Percentiles rank a stretch among this genome's conserved stretches.
Evolutionary conservation across 2,888 invertebrate genomes (phyloP).

Genomic region (Dendrolimus pini): DNA sequence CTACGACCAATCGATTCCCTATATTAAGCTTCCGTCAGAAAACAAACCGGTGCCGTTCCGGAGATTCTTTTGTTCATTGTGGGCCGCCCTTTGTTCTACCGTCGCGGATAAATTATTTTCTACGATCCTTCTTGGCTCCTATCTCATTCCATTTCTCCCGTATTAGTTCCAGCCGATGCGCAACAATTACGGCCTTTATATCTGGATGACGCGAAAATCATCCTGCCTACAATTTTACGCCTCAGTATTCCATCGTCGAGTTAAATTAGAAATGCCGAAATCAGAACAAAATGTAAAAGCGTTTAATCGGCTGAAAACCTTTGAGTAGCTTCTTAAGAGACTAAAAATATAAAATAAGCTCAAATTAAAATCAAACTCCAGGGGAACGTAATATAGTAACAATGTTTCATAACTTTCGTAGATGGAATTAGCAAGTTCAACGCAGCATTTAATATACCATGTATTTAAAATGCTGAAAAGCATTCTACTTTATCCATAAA

Average conservation of each 20-base stretch:
- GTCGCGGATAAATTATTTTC: slow-evolving; percentile 72
- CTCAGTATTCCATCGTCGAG: slow-evolving; percentile 54
- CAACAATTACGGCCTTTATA: slow-evolving; percentile 73
- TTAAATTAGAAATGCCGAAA: slow-evolving; percentile 51
- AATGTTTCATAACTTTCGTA: no score
- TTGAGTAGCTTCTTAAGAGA: not conserved
- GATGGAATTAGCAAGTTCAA: no score
- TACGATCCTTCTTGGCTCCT: slow-evolving; percentile 67
- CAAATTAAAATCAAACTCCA: not conserved
- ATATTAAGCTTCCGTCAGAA: slow-evolving; percentile 67
- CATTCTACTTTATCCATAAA: no score
- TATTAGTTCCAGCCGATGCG: slow-evolving; percentile 74
- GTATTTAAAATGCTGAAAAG: no score
- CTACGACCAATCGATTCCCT: slow-evolving; percentile 65
- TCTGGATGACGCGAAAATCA: slow-evolving; percentile 73
- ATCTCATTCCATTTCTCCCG: slow-evolving; percentile 73
- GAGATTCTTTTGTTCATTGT: slow-evolving; percentile 67
- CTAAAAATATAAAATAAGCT: not conserved
- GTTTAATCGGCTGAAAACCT: slow-evolving; percentile 21
- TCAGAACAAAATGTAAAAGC: slow-evolving; percentile 25
- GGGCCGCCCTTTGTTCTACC: slow-evolving; percentile 65
- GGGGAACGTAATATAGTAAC: no score
- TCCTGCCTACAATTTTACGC: slow-evolving; percentile 69
- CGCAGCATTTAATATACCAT: no score
- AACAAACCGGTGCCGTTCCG: slow-evolving; percentile 59